Evolutionary conservation across 2,888 invertebrate genomes (phyloP).

Genomic region (Euproctis similis): DNA sequence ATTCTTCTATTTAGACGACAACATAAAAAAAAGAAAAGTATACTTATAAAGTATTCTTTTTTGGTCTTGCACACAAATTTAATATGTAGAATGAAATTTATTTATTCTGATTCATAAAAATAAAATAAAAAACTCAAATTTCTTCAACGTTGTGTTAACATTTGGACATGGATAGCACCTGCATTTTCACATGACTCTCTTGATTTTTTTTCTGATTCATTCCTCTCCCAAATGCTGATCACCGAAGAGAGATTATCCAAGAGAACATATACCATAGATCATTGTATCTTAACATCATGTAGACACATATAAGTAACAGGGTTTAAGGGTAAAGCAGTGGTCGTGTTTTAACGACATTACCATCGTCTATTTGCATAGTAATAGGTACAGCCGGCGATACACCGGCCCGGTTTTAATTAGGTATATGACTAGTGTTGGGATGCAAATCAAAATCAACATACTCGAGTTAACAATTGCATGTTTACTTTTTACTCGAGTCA

Average conservation of each 20-base stretch:
- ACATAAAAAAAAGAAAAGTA: no score
- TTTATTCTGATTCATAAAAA: no score
- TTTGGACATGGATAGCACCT: no score
- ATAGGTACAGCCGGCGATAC: slow-evolving; percentile 31
- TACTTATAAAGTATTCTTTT: no score
- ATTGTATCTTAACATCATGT: slow-evolving; percentile 22
- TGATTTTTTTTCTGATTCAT: neutral
- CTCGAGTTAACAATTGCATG: neutral
- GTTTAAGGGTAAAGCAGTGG: slow-evolving; percentile 18
- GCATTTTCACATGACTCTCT: neutral
- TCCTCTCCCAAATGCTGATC: slow-evolving; percentile 2
- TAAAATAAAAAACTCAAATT: no score
- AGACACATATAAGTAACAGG: slow-evolving; percentile 23
- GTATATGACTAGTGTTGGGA: slow-evolving; percentile 7
- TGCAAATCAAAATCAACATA: neutral
- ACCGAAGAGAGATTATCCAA: slow-evolving; percentile 4
- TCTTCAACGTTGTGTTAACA: no score
- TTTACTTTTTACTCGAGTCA: no score
- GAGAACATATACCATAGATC: slow-evolving; percentile 14
- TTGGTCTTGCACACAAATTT: no score
- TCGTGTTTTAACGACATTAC: slow-evolving; percentile 49
- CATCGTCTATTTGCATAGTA: slow-evolving; percentile 60
- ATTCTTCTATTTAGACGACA: no score
- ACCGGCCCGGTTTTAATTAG: slow-evolving; percentile 55
- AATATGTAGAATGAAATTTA: no score